Evolutionary conservation across 2,888 invertebrate genomes (phyloP).

Genomic region (Gisinianus flammeolus): DNA sequence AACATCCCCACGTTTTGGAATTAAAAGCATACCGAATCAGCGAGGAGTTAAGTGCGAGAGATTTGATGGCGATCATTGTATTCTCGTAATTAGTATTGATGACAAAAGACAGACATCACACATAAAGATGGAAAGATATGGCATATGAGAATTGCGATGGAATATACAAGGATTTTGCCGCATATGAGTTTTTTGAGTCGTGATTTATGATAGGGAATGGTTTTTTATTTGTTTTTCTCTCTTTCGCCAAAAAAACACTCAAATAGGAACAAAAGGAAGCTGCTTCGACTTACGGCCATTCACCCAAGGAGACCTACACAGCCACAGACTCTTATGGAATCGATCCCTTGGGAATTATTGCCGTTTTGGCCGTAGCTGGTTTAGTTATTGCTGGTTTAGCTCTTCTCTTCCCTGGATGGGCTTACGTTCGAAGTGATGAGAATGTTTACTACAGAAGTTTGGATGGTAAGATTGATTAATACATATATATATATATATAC

Average conservation of each 20-base stretch:
- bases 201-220: not conserved
- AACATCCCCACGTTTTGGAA: too few species aligned
- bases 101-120: too few species aligned
- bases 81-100: not conserved
- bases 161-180: not conserved
- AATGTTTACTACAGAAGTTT: constrained; percentile 59
- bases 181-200: not conserved
- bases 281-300: constrained; percentile 53
- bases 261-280: constrained; percentile 54
- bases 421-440: constrained; percentile 58
- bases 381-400: constrained; percentile 59
- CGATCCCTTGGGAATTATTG: constrained; percentile 59
- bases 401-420: constrained; percentile 59
- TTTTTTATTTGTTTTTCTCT: not conserved
- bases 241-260: not conserved
- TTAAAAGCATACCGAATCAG: too few species aligned
- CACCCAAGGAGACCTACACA: constrained; percentile 55
- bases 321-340: constrained; percentile 59
- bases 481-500: too few species aligned
- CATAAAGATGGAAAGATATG: too few species aligned
- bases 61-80: too few species aligned
- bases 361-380: constrained; percentile 58
- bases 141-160: too few species aligned
- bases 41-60: too few species aligned
- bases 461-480: constrained; percentile 48